phyloP scores from a whole-genome alignment of 1,140 invertebrate species.

The Gryon sp. region DNA sequence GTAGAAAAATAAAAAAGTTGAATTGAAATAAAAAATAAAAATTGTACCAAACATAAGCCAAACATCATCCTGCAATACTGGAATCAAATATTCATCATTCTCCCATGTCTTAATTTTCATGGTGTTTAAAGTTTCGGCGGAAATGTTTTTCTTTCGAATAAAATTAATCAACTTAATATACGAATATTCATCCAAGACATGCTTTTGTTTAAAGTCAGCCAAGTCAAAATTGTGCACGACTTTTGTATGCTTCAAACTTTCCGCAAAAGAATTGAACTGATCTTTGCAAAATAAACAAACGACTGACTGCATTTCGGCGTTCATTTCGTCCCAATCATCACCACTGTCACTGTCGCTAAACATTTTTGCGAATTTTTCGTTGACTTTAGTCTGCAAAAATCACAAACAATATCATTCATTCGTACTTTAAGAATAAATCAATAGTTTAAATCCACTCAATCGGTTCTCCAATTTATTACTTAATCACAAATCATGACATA shows the following conservation, averaged over 20 bases:
- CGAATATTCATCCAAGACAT: slow-evolving; percentile 89
- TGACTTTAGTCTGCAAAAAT: neutral
- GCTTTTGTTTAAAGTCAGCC: slow-evolving; percentile 83
- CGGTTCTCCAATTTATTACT: too few species aligned
- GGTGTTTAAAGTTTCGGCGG: slow-evolving; percentile 81
- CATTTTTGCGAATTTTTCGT: slow-evolving; percentile 10
- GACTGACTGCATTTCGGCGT: slow-evolving; percentile 70
- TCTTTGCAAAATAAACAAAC: slow-evolving; percentile 82
- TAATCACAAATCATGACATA: too few species aligned
- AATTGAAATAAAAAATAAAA: neutral
- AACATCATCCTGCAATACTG: slow-evolving; percentile 87
- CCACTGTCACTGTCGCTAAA: slow-evolving; percentile 76
- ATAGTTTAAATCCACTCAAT: too few species aligned
- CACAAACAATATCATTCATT: neutral
- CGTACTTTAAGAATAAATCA: too few species aligned
- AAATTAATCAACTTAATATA: slow-evolving; percentile 95
- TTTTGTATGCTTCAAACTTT: slow-evolving; percentile 79
- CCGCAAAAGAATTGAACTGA: slow-evolving; percentile 71
- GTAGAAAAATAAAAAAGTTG: too few species aligned
- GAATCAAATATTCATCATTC: slow-evolving; percentile 89
- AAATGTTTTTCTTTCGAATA: slow-evolving; percentile 84
- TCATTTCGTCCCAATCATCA: slow-evolving; percentile 79
- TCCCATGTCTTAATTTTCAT: slow-evolving; percentile 83
- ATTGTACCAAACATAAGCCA: slow-evolving; percentile 89
- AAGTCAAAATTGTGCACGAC: slow-evolving; percentile 86